Base-by-base conservation (phyloP, 2,888 invertebrate species). In the Yponomeuta cagnagella region DNA sequence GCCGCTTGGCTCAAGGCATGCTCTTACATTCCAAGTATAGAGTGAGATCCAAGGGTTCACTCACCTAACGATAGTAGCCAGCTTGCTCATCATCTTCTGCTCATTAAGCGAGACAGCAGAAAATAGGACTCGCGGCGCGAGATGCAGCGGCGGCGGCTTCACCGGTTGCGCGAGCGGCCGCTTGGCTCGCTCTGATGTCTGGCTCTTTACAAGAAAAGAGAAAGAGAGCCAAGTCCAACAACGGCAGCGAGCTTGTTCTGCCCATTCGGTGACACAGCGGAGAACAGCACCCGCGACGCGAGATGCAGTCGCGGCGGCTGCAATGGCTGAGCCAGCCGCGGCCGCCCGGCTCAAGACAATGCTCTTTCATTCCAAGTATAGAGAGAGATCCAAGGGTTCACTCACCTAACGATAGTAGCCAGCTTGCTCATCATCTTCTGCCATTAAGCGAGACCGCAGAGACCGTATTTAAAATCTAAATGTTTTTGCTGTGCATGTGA, bases 251-350 rank as follows among this genome's bases (percentile, higher is more conserved):
- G 77, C 72, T 89, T 77, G 77, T 85, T 78, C 74, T 84, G 83
- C 4, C 85, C 81, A 2, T 76, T 75, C 2, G 77, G 76, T 65
- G 83, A 76, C 71, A 93, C 81, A 10, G 91, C 93, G 0, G 95
- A 94, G 83, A 95, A 94, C 72, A 95, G 81, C 48, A 95, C 93
- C 15, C 93, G 75, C 1, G 91, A 88, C 69, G 89, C 86, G 0
- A 88, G 82, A 71, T 85, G 84, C 70, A 88, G 82, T 30, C 87
- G 87, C 52, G 85, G 85, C 48, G 81, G 83, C 37, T 71, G 71
- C 63, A 71, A 65, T 71, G 74, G 70, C 10, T 68, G 72, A 15
- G 75, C 87, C 10, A 89, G 82, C 72, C 94, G 93, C 30, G 93
- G 87, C n/a, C 94, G 93, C 79, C 95, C 94, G 71, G 52, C 52